Percentiles rank a stretch among this genome's conserved stretches.
Evolutionary conservation across 2,888 invertebrate species (phyloP).

Genomic region (Ennomos fuscantarius): DNA sequence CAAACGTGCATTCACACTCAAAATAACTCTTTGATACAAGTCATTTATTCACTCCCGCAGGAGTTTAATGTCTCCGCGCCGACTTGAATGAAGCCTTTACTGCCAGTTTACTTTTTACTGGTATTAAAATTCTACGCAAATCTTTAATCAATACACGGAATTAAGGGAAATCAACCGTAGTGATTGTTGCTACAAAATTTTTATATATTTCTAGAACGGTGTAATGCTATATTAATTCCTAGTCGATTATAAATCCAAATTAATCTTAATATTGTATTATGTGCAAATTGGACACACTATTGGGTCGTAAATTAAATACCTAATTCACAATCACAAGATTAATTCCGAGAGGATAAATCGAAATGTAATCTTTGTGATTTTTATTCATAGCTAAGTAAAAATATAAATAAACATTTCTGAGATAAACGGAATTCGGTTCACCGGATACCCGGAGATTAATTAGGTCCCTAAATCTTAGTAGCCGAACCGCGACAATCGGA

Average conservation of each 20-base stretch:
- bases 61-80: slow-evolving; percentile 18
- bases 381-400: slow-evolving; percentile 15
- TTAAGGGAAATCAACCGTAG: too few relatives aligned
- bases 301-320: slow-evolving; percentile 18
- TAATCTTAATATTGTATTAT: slow-evolving; percentile 8
- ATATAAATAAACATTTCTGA: slow-evolving; percentile 31
- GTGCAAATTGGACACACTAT: slow-evolving; percentile 17
- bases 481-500: slow-evolving; percentile 54
- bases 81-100: slow-evolving; percentile 11
- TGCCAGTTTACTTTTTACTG: too few relatives aligned
- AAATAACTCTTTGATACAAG: slow-evolving; percentile 55
- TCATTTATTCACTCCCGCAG: slow-evolving; percentile 42
- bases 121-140: too few relatives aligned
- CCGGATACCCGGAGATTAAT: slow-evolving; percentile 57
- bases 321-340: slow-evolving; percentile 17
- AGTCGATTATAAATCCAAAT: slow-evolving; percentile 12
- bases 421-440: slow-evolving; percentile 46
- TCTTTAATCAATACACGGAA: too few relatives aligned
- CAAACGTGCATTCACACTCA: slow-evolving; percentile 59
- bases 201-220: slow-evolving; percentile 24
- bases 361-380: slow-evolving; percentile 15
- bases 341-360: slow-evolving; percentile 7
- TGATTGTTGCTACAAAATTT: slow-evolving; percentile 2
- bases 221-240: slow-evolving; percentile 10
- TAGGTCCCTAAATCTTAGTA: slow-evolving; percentile 57